Conservation (phyloP, 2,797 vertebrate species). For the Artibeus lituratus region DNA sequence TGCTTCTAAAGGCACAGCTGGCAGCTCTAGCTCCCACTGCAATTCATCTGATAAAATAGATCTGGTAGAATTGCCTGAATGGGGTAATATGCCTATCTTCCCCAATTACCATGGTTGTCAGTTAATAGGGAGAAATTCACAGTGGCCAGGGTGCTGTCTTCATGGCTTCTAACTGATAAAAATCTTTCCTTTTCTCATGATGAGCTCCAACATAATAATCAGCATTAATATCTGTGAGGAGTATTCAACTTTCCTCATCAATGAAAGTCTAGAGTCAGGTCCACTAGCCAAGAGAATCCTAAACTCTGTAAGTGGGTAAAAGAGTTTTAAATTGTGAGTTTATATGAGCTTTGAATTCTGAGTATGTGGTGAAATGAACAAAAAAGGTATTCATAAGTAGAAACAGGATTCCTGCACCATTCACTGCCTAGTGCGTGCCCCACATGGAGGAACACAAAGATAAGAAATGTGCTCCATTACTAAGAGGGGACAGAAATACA, state of each 20-base stretch:
- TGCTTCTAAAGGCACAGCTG: not conserved
- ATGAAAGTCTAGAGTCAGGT: not conserved
- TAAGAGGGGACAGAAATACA: not conserved
- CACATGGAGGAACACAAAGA: not conserved
- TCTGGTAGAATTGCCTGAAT: not conserved
- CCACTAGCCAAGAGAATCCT: not conserved
- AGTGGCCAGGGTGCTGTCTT: not conserved
- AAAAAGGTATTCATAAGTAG: not conserved
- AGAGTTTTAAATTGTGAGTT: not conserved
- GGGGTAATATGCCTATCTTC: conserved; percentile 14
- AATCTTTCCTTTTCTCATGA: not conserved
- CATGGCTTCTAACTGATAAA: conserved; percentile 14
- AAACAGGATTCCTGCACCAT: not conserved
- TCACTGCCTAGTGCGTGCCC: fast-evolving
- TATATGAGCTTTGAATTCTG: not conserved
- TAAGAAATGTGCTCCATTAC: not conserved
- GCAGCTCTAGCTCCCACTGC: not conserved
- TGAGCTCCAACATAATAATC: not conserved
- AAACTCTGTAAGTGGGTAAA: not conserved
- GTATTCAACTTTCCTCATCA: not conserved
- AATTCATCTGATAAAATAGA: conserved; percentile 28
- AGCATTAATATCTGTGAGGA: not conserved
- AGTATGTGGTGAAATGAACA: not conserved
- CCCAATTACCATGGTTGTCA: conserved; percentile 21
- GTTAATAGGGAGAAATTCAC: conserved; percentile 38